A percentile compares a stretch with the other conserved stretches of the same genome.
Evolutionary conservation across 2,797 vertebrate species (phyloP).

Genomic region (Artibeus jamaicensis): DNA sequence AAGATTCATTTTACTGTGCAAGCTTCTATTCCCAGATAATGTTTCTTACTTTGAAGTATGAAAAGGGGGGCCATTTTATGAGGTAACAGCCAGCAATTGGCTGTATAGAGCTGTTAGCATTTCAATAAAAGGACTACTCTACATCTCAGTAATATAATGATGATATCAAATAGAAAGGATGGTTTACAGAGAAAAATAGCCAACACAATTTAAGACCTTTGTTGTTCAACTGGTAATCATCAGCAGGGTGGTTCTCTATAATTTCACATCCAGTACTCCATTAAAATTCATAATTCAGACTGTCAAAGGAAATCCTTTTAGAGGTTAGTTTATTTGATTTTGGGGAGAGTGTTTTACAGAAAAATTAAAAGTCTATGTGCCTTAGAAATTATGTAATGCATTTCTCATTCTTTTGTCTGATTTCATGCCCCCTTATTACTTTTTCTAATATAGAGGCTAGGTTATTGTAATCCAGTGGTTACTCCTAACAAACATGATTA

Average conservation of each 20-base stretch:
- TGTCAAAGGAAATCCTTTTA: conserved; percentile 63
- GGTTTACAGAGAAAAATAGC: conserved; percentile 28
- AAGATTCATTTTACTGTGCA: conserved; percentile 22
- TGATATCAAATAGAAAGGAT: conserved; percentile 53
- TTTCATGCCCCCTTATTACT: background rate
- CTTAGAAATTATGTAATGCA: conserved; percentile 31
- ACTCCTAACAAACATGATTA: conserved; percentile 1
- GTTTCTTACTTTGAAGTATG: conserved; percentile 46
- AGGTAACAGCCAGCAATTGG: conserved; percentile 37
- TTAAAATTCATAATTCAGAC: conserved; percentile 63
- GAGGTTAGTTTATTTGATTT: conserved; percentile 44
- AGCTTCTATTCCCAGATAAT: background rate
- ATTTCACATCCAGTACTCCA: conserved; percentile 62
- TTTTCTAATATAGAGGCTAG: conserved; percentile 23
- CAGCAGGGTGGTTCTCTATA: conserved; percentile 63
- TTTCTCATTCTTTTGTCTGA: conserved; percentile 30
- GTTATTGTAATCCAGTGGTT: background rate
- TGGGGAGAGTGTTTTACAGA: background rate
- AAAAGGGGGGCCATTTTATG: conserved; percentile 60
- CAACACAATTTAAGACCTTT: conserved; percentile 64
- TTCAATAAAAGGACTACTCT: conserved; percentile 65
- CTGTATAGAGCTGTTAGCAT: conserved; percentile 42
- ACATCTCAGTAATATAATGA: conserved; percentile 43
- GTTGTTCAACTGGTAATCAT: conserved; percentile 69
- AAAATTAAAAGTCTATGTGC: conserved; percentile 25